phyloP scores from a whole-genome alignment of 2,797 vertebrate species.

The Anniella stebbinsi region DNA sequence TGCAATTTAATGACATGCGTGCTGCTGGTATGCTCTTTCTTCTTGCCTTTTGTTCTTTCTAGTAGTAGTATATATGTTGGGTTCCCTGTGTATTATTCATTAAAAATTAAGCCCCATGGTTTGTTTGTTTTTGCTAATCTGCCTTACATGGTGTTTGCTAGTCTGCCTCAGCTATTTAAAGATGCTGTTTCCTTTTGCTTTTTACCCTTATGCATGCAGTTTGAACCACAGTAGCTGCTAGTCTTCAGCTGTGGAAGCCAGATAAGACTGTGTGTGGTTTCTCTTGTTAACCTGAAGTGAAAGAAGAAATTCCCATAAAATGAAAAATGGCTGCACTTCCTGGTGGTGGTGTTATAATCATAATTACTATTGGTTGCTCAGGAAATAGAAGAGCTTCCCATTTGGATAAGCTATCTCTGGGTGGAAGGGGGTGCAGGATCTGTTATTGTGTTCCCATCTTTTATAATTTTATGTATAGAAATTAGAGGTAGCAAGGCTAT shows the following conservation, averaged over 20 bases:
- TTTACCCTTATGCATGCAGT: constrained; percentile 32
- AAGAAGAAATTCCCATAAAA: constrained; percentile 10
- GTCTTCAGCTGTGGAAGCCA: constrained; percentile 22
- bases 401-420: constrained; percentile 6
- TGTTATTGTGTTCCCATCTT: constrained; percentile 5
- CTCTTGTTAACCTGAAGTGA: not conserved
- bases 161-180: constrained; percentile 73
- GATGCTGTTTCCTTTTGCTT: constrained; percentile 68
- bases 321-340: not conserved
- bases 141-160: constrained; percentile 58
- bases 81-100: constrained; percentile 57
- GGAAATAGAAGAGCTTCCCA: constrained; percentile 13
- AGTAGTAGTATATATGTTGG: constrained; percentile 63
- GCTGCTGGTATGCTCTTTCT: constrained; percentile 67
- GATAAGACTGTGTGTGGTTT: not conserved
- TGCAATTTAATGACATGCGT: constrained; percentile 70
- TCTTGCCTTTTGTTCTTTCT: constrained; percentile 69
- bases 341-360: constrained; percentile 3
- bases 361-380: constrained; percentile 4
- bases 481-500: not conserved
- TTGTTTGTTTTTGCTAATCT: constrained; percentile 56
- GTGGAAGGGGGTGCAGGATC: not conserved
- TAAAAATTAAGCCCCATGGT: constrained; percentile 55
- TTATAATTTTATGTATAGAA: not conserved
- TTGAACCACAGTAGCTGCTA: not conserved